phyloP scores from a whole-genome alignment of 1,140 invertebrate genomes.

The Hormaphis cornu region DNA sequence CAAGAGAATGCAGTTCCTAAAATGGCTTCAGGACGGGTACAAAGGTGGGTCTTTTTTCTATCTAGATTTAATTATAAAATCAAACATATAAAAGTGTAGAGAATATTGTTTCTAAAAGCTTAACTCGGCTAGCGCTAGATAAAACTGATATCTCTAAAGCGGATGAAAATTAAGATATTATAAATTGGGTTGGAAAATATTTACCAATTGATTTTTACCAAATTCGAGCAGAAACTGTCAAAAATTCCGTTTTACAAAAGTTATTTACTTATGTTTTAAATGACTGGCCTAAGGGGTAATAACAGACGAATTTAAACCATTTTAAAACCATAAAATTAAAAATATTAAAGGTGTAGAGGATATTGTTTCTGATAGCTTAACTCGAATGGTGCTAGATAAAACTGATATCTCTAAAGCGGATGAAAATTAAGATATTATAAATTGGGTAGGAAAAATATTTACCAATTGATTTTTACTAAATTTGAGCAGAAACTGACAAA shows the following conservation, averaged over 20 bases:
- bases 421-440: not conserved
- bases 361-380: constrained; percentile 39
- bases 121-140: constrained; percentile 37
- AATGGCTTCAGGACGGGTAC: constrained; percentile 40
- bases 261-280: not conserved
- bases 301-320: not conserved
- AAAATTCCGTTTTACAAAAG: not conserved
- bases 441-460: not conserved
- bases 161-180: not conserved
- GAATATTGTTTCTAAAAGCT: constrained; percentile 39
- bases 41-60: constrained; percentile 41
- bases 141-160: not conserved
- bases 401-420: not conserved
- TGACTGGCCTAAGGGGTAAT: not conserved
- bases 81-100: constrained; percentile 37
- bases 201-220: not conserved
- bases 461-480: not conserved
- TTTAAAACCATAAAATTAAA: constrained; percentile 41
- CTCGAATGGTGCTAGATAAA: constrained; percentile 35
- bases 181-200: not conserved
- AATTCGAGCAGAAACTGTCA: not conserved
- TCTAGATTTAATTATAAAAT: constrained; percentile 41
- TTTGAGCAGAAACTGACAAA: not conserved
- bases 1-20: constrained; percentile 39
- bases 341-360: constrained; percentile 38